phyloP scores from a whole-genome alignment of 2,113 vertebrate genomes.

The Copsychus sechellarum region DNA sequence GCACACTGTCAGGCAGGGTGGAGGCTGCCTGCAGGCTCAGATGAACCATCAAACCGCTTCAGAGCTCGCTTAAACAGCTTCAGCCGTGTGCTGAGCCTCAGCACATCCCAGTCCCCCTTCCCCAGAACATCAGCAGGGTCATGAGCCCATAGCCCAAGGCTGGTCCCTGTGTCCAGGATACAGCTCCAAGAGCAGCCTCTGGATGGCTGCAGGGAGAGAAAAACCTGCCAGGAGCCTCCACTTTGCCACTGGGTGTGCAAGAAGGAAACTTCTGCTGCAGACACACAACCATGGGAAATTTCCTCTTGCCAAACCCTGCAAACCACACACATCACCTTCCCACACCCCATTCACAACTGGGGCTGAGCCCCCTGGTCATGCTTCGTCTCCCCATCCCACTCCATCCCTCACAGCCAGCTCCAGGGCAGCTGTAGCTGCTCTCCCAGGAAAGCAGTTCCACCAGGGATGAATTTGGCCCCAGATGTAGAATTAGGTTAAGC shows the following conservation, averaged over 20 bases:
- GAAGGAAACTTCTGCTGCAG: background rate
- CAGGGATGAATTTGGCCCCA: background rate
- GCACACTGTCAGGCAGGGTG: background rate
- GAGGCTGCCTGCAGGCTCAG: background rate
- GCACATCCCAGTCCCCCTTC: background rate
- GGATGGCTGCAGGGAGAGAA: background rate
- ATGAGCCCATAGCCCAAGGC: rapidly evolving
- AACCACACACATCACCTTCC: background rate
- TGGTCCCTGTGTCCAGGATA: background rate
- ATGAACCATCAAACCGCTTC: background rate
- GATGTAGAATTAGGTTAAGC: constrained; percentile 36
- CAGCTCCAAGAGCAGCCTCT: background rate
- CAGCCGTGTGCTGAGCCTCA: background rate
- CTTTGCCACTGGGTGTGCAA: background rate
- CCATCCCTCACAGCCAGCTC: background rate
- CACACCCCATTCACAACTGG: rapidly evolving
- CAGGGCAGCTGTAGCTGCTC: background rate
- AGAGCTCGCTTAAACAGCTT: background rate
- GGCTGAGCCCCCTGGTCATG: rapidly evolving
- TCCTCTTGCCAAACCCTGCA: background rate
- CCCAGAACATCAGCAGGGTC: background rate
- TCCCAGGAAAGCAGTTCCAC: background rate
- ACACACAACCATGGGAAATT: background rate
- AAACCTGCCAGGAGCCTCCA: background rate
- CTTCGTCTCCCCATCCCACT: background rate